Evolutionary conservation across 2,888 invertebrate genomes (phyloP).

Genomic region (Drosophila peninsularis): DNA sequence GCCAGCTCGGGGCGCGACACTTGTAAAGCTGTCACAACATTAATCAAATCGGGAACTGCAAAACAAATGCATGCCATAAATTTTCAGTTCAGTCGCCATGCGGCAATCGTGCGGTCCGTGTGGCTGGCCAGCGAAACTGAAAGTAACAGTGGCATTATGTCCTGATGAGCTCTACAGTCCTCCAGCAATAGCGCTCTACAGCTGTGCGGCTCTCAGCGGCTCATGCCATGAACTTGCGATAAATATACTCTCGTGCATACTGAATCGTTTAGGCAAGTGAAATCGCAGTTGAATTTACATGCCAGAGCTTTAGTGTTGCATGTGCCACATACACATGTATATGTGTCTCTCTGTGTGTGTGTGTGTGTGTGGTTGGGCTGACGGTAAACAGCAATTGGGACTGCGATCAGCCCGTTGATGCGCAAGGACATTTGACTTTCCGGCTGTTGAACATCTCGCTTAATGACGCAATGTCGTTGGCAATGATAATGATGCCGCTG

Average conservation of each 20-base stretch:
- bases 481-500: slow-evolving; percentile 58
- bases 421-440: slow-evolving; percentile 66
- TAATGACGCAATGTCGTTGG: slow-evolving; percentile 61
- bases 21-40: slow-evolving; percentile 74
- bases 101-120: slow-evolving; percentile 37
- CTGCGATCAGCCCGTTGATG: slow-evolving; percentile 44
- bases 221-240: slow-evolving; percentile 26
- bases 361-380: slow-evolving; percentile 10
- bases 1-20: slow-evolving; percentile 61
- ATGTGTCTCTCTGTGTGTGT: neutral
- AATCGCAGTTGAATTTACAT: slow-evolving; percentile 39
- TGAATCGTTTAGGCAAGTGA: slow-evolving; percentile 21
- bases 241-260: slow-evolving; percentile 33
- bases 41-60: slow-evolving; percentile 69
- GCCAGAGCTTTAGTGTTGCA: slow-evolving; percentile 35
- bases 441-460: slow-evolving; percentile 66
- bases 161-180: slow-evolving; percentile 11
- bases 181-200: neutral
- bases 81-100: slow-evolving; percentile 51
- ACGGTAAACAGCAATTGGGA: slow-evolving; percentile 27
- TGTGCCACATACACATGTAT: slow-evolving; percentile 1
- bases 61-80: slow-evolving; percentile 70
- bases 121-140: slow-evolving; percentile 51
- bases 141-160: slow-evolving; percentile 37
- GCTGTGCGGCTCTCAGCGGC: slow-evolving; percentile 5